These are phyloP conservation scores for Synaphobranchus kaupii DNA, from an alignment of 2,797 vertebrate genomes.

Conservation along the genomic window DNA sequence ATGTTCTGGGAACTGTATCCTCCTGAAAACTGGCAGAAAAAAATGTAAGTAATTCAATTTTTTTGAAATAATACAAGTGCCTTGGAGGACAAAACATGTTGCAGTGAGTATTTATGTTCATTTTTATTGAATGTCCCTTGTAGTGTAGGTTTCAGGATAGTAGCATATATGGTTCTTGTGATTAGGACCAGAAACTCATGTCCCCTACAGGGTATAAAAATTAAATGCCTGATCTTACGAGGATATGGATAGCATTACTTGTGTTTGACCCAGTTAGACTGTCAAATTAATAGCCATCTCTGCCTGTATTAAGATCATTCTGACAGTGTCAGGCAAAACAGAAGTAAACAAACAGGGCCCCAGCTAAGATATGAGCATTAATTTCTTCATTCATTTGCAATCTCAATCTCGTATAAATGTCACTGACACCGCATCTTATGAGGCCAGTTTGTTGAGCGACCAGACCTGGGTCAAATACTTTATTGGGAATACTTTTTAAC, in stretches of 20 bases:
- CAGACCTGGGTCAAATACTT: background rate
- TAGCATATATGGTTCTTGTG: background rate
- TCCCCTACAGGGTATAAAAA: background rate
- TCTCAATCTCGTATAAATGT: background rate
- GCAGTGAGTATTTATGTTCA: background rate
- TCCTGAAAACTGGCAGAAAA: background rate
- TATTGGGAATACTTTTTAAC: background rate
- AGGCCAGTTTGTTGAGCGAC: background rate
- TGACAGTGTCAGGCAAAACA: background rate
- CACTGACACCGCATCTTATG: background rate
- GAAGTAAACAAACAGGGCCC: background rate
- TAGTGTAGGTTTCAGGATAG: background rate
- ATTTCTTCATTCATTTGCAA: background rate
- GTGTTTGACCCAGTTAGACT: background rate
- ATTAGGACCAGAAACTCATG: background rate
- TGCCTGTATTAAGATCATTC: background rate
- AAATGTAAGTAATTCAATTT: background rate
- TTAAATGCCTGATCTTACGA: background rate
- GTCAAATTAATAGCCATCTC: background rate
- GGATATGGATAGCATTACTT: background rate
- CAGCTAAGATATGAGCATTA: background rate
- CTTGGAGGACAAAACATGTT: background rate
- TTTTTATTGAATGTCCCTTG: background rate
- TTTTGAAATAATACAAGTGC: background rate
- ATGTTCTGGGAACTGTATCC: background rate